These are phyloP conservation scores for Eilema sororculum DNA, from an alignment of 2,888 invertebrate genomes.

Conservation along the genomic window DNA sequence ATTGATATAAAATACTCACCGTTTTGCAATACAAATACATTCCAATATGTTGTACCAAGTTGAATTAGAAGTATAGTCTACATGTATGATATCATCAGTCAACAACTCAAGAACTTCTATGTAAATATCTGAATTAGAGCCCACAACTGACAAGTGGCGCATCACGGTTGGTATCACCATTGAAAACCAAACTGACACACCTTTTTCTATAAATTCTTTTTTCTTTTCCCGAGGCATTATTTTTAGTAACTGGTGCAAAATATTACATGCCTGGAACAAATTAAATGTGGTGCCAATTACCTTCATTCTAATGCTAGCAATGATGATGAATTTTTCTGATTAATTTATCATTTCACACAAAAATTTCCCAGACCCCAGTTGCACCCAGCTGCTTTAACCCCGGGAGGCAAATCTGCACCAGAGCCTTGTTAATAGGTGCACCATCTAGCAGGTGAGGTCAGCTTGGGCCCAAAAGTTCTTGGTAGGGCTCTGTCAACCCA, in stretches of 20 bases:
- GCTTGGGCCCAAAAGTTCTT: too few species aligned
- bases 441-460: too few species aligned
- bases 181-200: constrained; percentile 80
- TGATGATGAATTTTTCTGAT: too few species aligned
- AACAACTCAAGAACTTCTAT: constrained; percentile 76
- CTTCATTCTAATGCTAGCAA: too few species aligned
- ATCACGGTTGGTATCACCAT: constrained; percentile 80
- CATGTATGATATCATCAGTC: constrained; percentile 68
- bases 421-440: too few species aligned
- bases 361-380: too few species aligned
- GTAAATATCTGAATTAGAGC: constrained; percentile 24
- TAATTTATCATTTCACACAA: too few species aligned
- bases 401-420: too few species aligned
- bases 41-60: constrained; percentile 75
- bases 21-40: constrained; percentile 68
- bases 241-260: constrained; percentile 66
- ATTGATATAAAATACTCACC: constrained; percentile 63
- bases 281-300: too few species aligned
- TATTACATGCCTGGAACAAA: constrained; percentile 42
- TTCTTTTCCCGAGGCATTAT: constrained; percentile 68
- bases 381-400: too few species aligned
- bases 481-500: too few species aligned
- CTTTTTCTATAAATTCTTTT: constrained; percentile 68
- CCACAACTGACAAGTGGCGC: constrained; percentile 21
- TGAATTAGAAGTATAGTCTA: constrained; percentile 70